Base-by-base conservation (phyloP, 2,797 vertebrate genomes). In the Onychomys torridus region DNA sequence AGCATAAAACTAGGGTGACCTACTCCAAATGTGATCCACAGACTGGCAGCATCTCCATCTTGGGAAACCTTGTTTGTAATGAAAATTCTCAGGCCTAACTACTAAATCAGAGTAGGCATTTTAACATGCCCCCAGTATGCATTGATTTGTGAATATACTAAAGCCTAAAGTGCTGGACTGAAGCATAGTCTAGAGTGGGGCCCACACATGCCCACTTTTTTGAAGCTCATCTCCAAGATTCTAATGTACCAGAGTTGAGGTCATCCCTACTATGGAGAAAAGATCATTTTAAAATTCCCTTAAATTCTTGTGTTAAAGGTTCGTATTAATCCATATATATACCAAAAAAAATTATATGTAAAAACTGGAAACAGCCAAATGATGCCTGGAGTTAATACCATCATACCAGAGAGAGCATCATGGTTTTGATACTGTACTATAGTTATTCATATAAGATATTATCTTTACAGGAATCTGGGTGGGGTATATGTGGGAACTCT, bases 351-450 rank as follows among this genome's bases (percentile, higher is more conserved):
- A 84, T 7, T 78, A 9, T 52, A 61, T 71, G 27, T 75, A 84
- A 94, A 97, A 92, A 89, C 73, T 52, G 2, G 9, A 63, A 67
- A 82, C 71, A 93, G 17, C 43, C 19, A 93, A 97, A 89, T 91
- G 76, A 96, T 46, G 46, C n/a, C 52, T 71, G 1, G 59, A 57
- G 79, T 83, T 91, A 81, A 84, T n/a, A 92, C n/a, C n/a, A 63
- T 46, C 93, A 23, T 90, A 79, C 34, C 67, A 55, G 96, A 93
- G 65, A 82, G 29, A 85, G 29, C 61, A 71, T 90, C 52, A 27
- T 87, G 77, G 77, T 82, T 96, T 94, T 90, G 29, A 81, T 85
- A 77, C 27, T 89, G 6, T 52, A 84, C 49, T 63, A 0, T 59
- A 52, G 49, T 92, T 93, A 90, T 57, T 92, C 92, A 90, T 57